These are phyloP conservation scores for Drosophila murphyi DNA, from an alignment of 1,140 invertebrate genomes.

Conservation along the genomic window DNA sequence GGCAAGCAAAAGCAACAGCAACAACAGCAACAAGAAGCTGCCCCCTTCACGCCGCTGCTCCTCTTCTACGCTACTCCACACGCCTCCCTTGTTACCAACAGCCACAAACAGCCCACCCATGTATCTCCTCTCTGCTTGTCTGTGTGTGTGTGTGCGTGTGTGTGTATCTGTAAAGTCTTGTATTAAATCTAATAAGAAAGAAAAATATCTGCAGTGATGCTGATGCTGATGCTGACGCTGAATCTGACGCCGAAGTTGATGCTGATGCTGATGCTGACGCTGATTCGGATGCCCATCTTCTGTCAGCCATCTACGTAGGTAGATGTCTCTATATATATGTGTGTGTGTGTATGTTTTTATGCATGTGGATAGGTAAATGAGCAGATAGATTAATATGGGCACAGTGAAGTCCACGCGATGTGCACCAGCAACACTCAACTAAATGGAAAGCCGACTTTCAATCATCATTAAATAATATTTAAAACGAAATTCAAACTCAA, in stretches of 20 bases:
- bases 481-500: too few relatives aligned
- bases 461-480: too few relatives aligned
- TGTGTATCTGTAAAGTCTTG: slow-evolving; percentile 53
- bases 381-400: too few relatives aligned
- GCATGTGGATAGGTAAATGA: too few relatives aligned
- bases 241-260: slow-evolving; percentile 28
- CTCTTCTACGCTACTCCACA: background rate
- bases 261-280: too few relatives aligned
- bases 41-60: slow-evolving; percentile 2
- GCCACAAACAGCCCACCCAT: slow-evolving; percentile 29
- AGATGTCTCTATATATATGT: too few relatives aligned
- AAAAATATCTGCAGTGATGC: slow-evolving; percentile 60
- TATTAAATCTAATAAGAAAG: slow-evolving; percentile 74
- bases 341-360: too few relatives aligned
- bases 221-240: slow-evolving; percentile 1
- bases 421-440: too few relatives aligned
- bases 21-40: background rate
- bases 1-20: slow-evolving; percentile 4
- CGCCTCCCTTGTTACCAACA: background rate
- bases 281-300: too few relatives aligned
- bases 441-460: too few relatives aligned
- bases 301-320: too few relatives aligned
- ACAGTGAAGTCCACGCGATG: too few relatives aligned
- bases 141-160: slow-evolving; percentile 8
- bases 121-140: background rate